A percentile compares a stretch with the other conserved stretches of the same genome.
These are phyloP conservation scores for Catocala nupta DNA, from an alignment of 2,888 invertebrate genomes.

Conservation along the genomic window DNA sequence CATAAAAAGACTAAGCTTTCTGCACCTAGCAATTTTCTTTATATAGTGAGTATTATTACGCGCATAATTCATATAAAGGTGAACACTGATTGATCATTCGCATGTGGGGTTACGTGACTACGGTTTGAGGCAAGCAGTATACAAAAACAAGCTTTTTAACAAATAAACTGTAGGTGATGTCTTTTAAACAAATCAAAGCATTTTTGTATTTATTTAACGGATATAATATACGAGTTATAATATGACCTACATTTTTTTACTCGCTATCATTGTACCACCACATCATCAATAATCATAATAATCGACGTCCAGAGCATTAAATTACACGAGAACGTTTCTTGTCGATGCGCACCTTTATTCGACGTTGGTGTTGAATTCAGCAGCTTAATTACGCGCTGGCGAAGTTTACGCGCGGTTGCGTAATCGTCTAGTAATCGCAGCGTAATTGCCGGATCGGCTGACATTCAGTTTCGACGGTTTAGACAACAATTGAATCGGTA, in stretches of 20 bases:
- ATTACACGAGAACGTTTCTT: no score
- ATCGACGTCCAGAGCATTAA: no score
- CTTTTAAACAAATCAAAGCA: no score
- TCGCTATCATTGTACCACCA: no score
- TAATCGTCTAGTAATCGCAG: conserved; percentile 48
- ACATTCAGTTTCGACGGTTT: conserved; percentile 44
- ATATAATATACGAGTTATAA: no score
- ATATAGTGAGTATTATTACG: not conserved
- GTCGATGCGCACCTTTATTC: conserved; percentile 5
- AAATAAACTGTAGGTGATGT: no score
- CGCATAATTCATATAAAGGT: conserved; percentile 4
- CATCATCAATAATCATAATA: no score
- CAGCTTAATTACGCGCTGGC: conserved; percentile 58
- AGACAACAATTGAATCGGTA: conserved; percentile 40
- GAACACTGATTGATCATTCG: not conserved
- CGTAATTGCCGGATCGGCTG: conserved; percentile 54
- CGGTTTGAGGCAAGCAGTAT: no score
- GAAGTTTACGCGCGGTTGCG: conserved; percentile 58
- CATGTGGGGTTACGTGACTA: no score
- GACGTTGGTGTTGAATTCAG: conserved; percentile 45
- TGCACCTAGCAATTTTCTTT: conserved; percentile 3
- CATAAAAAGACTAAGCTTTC: conserved; percentile 9
- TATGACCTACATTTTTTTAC: no score
- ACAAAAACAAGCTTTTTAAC: no score
- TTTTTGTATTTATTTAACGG: no score